Percentiles rank a stretch among this genome's conserved stretches.
These are phyloP conservation scores for Ceratitis capitata DNA, from an alignment of 1,140 invertebrate species.

Conservation along the genomic window DNA sequence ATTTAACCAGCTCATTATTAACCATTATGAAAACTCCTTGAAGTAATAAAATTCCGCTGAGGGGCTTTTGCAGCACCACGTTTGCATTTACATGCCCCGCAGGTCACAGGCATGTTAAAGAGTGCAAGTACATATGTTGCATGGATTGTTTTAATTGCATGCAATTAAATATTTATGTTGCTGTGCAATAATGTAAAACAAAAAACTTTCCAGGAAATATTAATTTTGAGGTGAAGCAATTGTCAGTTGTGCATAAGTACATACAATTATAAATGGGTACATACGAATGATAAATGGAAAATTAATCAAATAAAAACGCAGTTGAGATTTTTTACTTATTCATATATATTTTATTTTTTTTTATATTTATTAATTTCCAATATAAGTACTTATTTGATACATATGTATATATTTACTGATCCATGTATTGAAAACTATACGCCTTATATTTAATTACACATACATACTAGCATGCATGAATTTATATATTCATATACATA, in stretches of 20 bases:
- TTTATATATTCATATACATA: too few relatives aligned
- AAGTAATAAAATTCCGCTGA: too few relatives aligned
- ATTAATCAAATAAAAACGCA: background rate
- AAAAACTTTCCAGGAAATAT: background rate
- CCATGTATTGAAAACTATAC: background rate
- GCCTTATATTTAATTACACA: background rate
- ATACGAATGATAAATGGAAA: background rate
- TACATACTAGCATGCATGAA: too few relatives aligned
- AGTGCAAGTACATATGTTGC: background rate
- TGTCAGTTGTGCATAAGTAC: too few relatives aligned
- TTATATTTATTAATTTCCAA: slow-evolving; percentile 15
- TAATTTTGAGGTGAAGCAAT: background rate
- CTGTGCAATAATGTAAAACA: background rate
- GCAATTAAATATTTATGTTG: background rate
- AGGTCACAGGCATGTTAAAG: background rate
- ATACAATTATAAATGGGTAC: background rate
- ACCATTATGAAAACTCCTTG: too few relatives aligned
- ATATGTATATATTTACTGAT: background rate
- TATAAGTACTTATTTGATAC: background rate
- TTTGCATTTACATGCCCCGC: background rate
- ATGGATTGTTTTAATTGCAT: background rate
- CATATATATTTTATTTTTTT: background rate
- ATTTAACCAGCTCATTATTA: too few relatives aligned
- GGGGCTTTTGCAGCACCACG: background rate
- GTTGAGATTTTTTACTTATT: background rate